Percentiles rank a stretch among this genome's conserved stretches.
Evolutionary conservation across 1,140 invertebrate genomes (phyloP).

Genomic region (Caenorhabditis remanei): DNA sequence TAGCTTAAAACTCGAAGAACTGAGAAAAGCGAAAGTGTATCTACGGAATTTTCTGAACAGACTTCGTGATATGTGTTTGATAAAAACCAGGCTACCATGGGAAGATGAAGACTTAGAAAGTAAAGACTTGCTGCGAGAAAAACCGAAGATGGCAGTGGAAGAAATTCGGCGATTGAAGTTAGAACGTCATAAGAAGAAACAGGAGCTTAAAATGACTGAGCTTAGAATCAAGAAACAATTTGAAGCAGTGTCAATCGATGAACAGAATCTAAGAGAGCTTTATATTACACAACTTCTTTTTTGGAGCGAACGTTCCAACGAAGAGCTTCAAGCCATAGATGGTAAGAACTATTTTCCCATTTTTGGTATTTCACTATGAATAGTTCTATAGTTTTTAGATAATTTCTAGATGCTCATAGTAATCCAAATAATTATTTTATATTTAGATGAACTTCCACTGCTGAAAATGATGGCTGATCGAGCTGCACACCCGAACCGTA

Average conservation of each 20-base stretch:
- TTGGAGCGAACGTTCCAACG: slow-evolving; percentile 40
- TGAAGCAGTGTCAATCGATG: slow-evolving; percentile 36
- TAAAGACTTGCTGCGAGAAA: background rate
- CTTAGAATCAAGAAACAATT: slow-evolving; percentile 23
- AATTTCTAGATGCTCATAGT: too few relatives aligned
- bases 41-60: slow-evolving; percentile 58
- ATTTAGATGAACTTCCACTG: slow-evolving; percentile 73
- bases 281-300: slow-evolving; percentile 45
- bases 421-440: background rate
- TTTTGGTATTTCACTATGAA: background rate
- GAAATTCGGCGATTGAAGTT: slow-evolving; percentile 58
- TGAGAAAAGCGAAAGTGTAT: slow-evolving; percentile 60
- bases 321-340: slow-evolving; percentile 57
- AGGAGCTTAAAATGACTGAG: slow-evolving; percentile 39
- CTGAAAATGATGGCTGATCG: slow-evolving; percentile 69
- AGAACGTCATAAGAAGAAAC: slow-evolving; percentile 59
- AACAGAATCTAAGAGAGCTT: slow-evolving; percentile 39
- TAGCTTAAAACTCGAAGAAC: slow-evolving; percentile 36
- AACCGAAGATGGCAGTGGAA: slow-evolving; percentile 8
- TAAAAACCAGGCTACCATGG: slow-evolving; percentile 57
- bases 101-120: slow-evolving; percentile 48
- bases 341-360: background rate
- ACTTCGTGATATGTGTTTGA: slow-evolving; percentile 43
- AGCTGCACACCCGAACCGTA: slow-evolving; percentile 4
- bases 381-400: too few relatives aligned